Conservation (phyloP, 1,140 invertebrate genomes). For the Drosophila hydei region DNA sequence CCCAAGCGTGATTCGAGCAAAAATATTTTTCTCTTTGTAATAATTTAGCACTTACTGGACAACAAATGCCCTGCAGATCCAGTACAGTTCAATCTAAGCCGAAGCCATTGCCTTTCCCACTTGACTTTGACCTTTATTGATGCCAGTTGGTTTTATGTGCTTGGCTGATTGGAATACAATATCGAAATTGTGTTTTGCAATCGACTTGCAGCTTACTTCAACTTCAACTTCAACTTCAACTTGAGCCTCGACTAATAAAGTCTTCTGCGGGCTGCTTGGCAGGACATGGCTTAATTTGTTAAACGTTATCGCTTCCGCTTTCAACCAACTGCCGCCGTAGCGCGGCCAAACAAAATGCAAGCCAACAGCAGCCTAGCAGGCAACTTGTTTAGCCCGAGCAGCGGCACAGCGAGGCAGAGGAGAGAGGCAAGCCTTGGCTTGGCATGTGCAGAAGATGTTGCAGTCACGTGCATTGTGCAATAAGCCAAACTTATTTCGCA, state of each 20-base stretch:
- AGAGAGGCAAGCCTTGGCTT: neutral
- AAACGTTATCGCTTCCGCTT: conserved; percentile 76
- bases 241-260: conserved; percentile 58
- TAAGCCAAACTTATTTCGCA: conserved; percentile 69
- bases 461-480: conserved; percentile 70
- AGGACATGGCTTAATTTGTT: conserved; percentile 77
- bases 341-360: conserved; percentile 54
- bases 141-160: conserved; percentile 80
- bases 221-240: conserved; percentile 21
- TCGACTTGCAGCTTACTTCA: conserved; percentile 59
- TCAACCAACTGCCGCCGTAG: conserved; percentile 50
- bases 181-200: conserved; percentile 54
- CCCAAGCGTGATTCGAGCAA: conserved; percentile 14
- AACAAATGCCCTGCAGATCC: conserved; percentile 7
- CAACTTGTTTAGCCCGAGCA: conserved; percentile 47
- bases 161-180: conserved; percentile 82
- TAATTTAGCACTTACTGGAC: conserved; percentile 17
- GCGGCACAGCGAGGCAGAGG: neutral
- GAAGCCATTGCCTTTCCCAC: neutral
- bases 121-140: conserved; percentile 36
- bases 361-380: conserved; percentile 38
- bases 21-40: conserved; percentile 26
- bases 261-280: conserved; percentile 34
- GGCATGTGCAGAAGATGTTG: conserved; percentile 3
- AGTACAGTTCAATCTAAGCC: neutral